phyloP scores from a whole-genome alignment of 2,888 invertebrate species.

The Mythimna vitellina region DNA sequence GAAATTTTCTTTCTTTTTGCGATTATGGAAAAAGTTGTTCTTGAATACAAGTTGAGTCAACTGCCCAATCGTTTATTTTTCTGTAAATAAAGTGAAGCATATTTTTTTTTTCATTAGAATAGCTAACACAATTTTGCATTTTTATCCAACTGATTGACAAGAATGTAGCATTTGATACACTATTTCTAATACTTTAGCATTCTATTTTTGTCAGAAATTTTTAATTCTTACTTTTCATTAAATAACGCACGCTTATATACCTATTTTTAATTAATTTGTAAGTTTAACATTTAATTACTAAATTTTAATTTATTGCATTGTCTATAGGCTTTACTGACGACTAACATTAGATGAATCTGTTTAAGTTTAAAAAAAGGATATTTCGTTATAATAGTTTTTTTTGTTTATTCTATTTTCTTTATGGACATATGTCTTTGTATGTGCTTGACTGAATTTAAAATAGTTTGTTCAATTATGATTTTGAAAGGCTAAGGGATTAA shows the following conservation, averaged over 20 bases:
- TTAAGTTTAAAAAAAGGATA: constrained; percentile 32
- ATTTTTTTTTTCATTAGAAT: background rate
- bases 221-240: background rate
- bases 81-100: constrained; percentile 6
- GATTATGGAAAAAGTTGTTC: too few relatives aligned
- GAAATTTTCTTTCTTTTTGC: too few relatives aligned
- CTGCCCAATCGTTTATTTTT: background rate
- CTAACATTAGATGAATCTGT: constrained; percentile 20
- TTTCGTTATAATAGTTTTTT: constrained; percentile 38
- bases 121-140: constrained; percentile 25
- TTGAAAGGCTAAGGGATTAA: background rate
- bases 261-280: constrained; percentile 12
- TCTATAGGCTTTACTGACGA: constrained; percentile 43
- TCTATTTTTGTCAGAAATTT: too few relatives aligned
- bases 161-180: constrained; percentile 29
- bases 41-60: too few relatives aligned
- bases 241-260: constrained; percentile 1
- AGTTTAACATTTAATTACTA: constrained; percentile 1
- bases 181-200: constrained; percentile 1
- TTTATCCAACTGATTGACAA: constrained; percentile 16
- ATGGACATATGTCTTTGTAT: background rate
- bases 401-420: background rate
- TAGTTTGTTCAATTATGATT: background rate
- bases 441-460: background rate
- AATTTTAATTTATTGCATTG: constrained; percentile 56